phyloP scores from a whole-genome alignment of 2,113 vertebrate species.

The Vulpes lagopus region DNA sequence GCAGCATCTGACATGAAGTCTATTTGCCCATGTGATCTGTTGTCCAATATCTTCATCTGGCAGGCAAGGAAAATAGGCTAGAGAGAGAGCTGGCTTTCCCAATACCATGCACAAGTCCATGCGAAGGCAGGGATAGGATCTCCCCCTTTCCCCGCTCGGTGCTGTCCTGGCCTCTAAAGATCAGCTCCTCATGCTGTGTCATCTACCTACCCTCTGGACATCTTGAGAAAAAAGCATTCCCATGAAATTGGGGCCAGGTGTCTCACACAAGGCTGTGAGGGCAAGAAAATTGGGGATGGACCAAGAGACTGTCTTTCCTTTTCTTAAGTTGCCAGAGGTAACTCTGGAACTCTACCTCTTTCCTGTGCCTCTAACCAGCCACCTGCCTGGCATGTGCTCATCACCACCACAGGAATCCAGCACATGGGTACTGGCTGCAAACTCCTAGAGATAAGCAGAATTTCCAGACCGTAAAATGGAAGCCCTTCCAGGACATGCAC shows the following conservation, averaged over 20 bases:
- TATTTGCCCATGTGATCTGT: background rate
- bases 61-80: background rate
- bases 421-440: rapidly evolving
- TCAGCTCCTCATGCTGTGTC: background rate
- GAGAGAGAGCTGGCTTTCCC: background rate
- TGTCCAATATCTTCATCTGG: background rate
- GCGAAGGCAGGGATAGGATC: background rate
- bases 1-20: too few species aligned
- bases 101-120: background rate
- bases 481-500: background rate
- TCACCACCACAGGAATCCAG: background rate
- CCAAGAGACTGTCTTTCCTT: background rate
- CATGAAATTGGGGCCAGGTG: background rate
- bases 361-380: background rate
- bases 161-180: background rate
- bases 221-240: background rate
- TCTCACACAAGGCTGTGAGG: background rate
- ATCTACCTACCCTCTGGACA: background rate
- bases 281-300: background rate
- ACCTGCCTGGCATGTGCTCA: background rate
- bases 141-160: background rate
- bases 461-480: background rate
- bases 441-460: background rate
- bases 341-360: background rate
- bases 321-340: too few species aligned